These are phyloP conservation scores for Palythoa heliodiscus DNA, from an alignment of 92 coral and sea anemone species.

Conservation along the genomic window DNA sequence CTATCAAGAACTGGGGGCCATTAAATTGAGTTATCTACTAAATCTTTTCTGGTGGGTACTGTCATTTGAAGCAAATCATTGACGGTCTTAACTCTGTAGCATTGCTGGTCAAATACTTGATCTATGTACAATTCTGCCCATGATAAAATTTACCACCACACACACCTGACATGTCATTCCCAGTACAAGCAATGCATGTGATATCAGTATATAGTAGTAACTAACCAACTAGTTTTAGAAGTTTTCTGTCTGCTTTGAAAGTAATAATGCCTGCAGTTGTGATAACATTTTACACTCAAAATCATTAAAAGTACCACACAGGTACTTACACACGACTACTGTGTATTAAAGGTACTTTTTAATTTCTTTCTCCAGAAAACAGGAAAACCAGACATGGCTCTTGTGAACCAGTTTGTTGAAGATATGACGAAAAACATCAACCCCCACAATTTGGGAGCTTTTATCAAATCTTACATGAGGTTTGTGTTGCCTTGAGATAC, in stretches of 20 bases:
- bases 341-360: not conserved
- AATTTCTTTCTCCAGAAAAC: conserved; percentile 60
- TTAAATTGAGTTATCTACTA: not conserved
- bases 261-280: too few relatives aligned
- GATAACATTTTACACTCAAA: too few relatives aligned
- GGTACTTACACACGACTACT: too few relatives aligned
- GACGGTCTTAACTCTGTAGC: too few relatives aligned
- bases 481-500: conserved; percentile 38
- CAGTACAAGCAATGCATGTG: too few relatives aligned
- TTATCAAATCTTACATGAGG: conserved; percentile 87
- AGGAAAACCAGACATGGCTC: conserved; percentile 84
- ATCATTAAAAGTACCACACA: too few relatives aligned
- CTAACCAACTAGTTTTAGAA: too few relatives aligned
- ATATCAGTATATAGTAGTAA: too few relatives aligned
- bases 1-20: not conserved
- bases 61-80: too few relatives aligned
- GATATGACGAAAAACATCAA: conserved; percentile 84
- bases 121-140: not conserved
- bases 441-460: conserved; percentile 94
- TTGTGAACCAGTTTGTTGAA: conserved; percentile 78
- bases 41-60: not conserved
- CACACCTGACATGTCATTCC: too few relatives aligned
- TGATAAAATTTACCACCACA: too few relatives aligned
- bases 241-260: not conserved
- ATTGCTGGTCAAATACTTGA: too few relatives aligned